phyloP scores from a whole-genome alignment of 2,797 vertebrate species.

The Brachyalestes nurse region DNA sequence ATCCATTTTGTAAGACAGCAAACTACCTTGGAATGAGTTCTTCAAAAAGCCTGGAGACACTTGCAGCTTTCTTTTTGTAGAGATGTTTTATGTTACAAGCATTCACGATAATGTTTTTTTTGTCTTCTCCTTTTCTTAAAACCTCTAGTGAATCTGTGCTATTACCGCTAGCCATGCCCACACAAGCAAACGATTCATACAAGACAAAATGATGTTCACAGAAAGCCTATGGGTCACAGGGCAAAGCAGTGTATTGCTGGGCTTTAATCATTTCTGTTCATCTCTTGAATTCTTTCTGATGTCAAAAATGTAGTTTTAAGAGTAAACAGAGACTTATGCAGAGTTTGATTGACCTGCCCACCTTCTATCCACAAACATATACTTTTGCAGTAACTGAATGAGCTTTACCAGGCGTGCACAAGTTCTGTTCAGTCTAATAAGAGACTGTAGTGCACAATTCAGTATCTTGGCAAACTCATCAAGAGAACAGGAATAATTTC shows the following conservation, averaged over 20 bases:
- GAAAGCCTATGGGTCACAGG: neutral
- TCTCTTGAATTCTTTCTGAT: conserved; percentile 9
- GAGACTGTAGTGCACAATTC: no score
- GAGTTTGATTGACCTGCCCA: no score
- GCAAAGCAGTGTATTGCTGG: neutral
- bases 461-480: no score
- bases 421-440: no score
- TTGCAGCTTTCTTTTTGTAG: neutral
- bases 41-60: conserved; percentile 17
- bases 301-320: neutral
- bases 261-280: conserved; percentile 10
- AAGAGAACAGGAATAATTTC: no score
- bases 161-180: neutral
- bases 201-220: neutral
- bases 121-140: neutral
- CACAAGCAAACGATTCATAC: neutral
- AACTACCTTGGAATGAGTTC: conserved; percentile 11
- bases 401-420: no score
- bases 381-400: no score
- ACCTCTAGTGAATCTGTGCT: neutral
- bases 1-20: conserved; percentile 22
- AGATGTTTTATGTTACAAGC: neutral
- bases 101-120: neutral
- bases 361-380: no score
- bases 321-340: no score